These are phyloP conservation scores for Aphidoletes aphidimyza DNA, from an alignment of 2,888 invertebrate genomes.

Conservation along the genomic window DNA sequence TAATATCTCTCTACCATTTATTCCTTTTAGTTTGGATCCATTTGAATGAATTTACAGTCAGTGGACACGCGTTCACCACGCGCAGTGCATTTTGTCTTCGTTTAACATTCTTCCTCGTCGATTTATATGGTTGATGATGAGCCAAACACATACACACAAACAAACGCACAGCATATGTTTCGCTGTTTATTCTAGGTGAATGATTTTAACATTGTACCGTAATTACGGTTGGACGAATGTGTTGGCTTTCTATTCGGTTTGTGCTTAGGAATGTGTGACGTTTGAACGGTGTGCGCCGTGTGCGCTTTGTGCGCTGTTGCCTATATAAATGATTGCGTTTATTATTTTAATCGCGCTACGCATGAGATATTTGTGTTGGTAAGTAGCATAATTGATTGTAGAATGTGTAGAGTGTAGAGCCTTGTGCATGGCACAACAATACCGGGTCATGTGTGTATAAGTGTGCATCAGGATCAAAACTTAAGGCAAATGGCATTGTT, in stretches of 20 bases:
- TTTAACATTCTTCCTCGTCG: neutral
- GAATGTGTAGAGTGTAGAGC: neutral
- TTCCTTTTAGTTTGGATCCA: neutral
- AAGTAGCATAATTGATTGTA: constrained; percentile 47
- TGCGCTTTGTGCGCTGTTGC: neutral
- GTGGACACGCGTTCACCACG: constrained; percentile 52
- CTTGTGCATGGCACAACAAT: constrained; percentile 20
- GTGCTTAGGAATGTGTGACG: constrained; percentile 53
- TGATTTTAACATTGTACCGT: constrained; percentile 33
- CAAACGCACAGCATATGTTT: constrained; percentile 47
- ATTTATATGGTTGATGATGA: neutral
- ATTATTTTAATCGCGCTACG: constrained; percentile 46
- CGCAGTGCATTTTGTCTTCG: neutral
- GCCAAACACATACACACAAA: neutral
- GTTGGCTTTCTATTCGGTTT: neutral
- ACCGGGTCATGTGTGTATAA: too few species aligned
- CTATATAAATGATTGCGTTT: constrained; percentile 26
- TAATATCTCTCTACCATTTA: neutral
- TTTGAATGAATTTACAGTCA: constrained; percentile 16
- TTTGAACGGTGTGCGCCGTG: neutral
- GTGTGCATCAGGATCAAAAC: neutral
- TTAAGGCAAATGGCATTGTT: neutral
- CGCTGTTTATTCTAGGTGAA: constrained; percentile 40
- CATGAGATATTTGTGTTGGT: constrained; percentile 49
- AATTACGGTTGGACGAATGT: constrained; percentile 14